Evolutionary conservation across 1,140 invertebrate species (phyloP).

Genomic region (Brachionus rubens): DNA sequence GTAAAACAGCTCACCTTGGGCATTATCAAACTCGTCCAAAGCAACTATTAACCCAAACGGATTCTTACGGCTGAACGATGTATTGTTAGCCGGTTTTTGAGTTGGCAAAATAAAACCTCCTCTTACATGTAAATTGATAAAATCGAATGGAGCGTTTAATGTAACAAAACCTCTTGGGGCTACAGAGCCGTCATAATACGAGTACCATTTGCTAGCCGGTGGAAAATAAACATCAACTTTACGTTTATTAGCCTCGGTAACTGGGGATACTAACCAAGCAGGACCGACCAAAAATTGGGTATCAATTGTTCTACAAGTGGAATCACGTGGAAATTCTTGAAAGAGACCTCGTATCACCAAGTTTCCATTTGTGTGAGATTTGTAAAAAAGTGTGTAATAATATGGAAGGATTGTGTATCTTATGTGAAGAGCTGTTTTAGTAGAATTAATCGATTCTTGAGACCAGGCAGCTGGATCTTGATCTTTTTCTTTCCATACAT

Average conservation of each 20-base stretch:
- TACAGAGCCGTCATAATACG: conserved; percentile 24
- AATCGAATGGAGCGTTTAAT: conserved; percentile 49
- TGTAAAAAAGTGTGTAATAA: conserved; percentile 75
- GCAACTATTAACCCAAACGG: conserved; percentile 47
- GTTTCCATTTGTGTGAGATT: conserved; percentile 68
- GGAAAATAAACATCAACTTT: conserved; percentile 31
- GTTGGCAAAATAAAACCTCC: conserved; percentile 59
- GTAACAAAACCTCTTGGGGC: neutral
- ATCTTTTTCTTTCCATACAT: conserved; percentile 48
- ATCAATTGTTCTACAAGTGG: conserved; percentile 68
- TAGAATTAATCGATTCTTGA: conserved; percentile 34
- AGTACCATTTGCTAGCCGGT: conserved; percentile 13
- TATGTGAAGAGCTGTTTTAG: conserved; percentile 65
- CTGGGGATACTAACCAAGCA: conserved; percentile 70
- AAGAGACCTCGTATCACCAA: conserved; percentile 75
- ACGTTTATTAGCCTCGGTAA: conserved; percentile 66
- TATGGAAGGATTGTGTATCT: conserved; percentile 76
- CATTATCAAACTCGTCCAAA: conserved; percentile 36
- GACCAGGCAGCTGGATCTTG: conserved; percentile 53
- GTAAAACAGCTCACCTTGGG: conserved; percentile 48
- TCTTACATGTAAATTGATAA: conserved; percentile 58
- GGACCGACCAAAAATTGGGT: conserved; percentile 74
- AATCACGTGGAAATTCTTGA: conserved; percentile 62
- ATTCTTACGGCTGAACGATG: conserved; percentile 48
- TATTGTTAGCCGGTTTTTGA: conserved; percentile 50